phyloP scores from a whole-genome alignment of 2,113 vertebrate species.

The Lamprologus sp. region DNA sequence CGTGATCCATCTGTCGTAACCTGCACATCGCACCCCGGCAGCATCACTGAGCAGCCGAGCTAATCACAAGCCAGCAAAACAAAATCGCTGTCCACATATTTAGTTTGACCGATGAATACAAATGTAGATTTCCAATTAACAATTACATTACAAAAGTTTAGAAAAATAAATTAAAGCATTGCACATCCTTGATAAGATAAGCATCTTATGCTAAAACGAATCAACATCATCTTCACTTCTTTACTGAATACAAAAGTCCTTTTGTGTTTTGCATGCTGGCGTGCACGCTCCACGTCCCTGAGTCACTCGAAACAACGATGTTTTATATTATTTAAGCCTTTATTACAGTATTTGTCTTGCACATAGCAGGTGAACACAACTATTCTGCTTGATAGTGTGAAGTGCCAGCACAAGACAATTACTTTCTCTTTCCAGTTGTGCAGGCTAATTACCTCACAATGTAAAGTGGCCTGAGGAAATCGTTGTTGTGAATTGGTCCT shows the following conservation, averaged over 20 bases:
- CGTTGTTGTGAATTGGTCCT: not conserved
- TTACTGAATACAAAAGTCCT: not conserved
- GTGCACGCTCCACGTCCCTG: not conserved
- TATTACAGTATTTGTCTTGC: not conserved
- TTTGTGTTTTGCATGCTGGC: not conserved
- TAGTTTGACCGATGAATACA: not conserved
- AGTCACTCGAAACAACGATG: not conserved
- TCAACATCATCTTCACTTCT: not conserved
- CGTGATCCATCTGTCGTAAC: not conserved
- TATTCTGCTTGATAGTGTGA: not conserved
- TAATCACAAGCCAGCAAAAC: not conserved
- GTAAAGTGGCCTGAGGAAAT: not conserved
- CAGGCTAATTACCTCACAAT: not conserved
- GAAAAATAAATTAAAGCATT: not conserved
- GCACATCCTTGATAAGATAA: not conserved
- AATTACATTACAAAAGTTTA: not conserved
- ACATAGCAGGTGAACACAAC: not conserved
- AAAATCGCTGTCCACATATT: not conserved
- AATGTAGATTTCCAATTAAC: not conserved
- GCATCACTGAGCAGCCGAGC: not conserved
- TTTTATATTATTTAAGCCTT: not conserved
- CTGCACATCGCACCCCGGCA: not conserved
- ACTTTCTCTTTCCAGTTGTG: not conserved
- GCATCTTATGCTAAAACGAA: not conserved
- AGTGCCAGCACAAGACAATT: not conserved